Percentiles rank a stretch among this genome's conserved stretches.
These are phyloP conservation scores for Copidosoma floridanum DNA, from an alignment of 1,140 invertebrate species.

Conservation along the genomic window DNA sequence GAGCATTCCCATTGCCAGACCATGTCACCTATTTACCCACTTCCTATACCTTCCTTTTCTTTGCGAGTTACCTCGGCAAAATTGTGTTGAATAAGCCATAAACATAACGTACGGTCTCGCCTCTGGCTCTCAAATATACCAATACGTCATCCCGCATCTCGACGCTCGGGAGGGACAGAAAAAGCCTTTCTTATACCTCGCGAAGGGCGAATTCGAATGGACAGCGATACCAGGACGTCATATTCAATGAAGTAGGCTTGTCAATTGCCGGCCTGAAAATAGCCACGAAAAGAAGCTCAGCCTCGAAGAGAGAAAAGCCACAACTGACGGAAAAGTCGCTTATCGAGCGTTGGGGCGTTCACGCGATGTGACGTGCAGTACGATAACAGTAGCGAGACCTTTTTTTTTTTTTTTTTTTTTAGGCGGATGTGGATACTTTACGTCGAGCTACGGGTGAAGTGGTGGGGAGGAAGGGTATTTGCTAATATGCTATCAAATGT, in stretches of 20 bases:
- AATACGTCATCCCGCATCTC: too few species aligned
- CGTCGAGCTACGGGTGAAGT: too few species aligned
- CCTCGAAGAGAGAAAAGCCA: conserved; percentile 15
- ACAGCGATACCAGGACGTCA: conserved; percentile 39
- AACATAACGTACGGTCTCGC: conserved; percentile 19
- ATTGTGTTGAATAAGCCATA: conserved; percentile 28
- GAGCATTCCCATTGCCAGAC: too few species aligned
- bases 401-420: neutral
- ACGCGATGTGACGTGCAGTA: conserved; percentile 46
- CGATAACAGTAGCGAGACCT: conserved; percentile 12
- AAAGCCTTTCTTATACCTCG: too few species aligned
- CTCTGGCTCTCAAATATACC: neutral
- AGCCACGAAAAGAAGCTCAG: neutral
- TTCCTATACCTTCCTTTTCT: too few species aligned
- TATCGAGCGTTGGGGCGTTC: conserved; percentile 35
- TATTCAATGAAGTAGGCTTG: conserved; percentile 48
- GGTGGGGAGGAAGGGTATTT: neutral
- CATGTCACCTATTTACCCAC: too few species aligned
- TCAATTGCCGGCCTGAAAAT: conserved; percentile 48
- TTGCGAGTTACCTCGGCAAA: too few species aligned
- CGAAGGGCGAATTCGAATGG: conserved; percentile 59
- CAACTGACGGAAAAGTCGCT: too few species aligned
- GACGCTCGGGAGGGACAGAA: too few species aligned
- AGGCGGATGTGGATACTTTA: neutral
- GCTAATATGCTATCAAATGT: conserved; percentile 41